phyloP scores from a whole-genome alignment of 2,113 vertebrate genomes.

The Barnardius zonarius region DNA sequence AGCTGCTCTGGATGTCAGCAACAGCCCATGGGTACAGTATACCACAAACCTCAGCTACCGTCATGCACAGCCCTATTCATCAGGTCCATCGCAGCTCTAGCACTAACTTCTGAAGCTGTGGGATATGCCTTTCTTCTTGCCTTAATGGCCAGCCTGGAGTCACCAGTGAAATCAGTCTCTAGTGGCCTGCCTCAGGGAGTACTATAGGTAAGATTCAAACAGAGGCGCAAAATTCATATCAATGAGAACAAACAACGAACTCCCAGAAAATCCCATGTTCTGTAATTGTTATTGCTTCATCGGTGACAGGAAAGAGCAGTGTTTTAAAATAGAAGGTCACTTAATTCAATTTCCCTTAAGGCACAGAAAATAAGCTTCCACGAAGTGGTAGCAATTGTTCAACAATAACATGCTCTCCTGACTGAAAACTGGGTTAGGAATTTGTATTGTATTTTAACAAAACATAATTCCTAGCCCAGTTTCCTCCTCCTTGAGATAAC shows the following conservation, averaged over 20 bases:
- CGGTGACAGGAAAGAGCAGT: constrained; percentile 41
- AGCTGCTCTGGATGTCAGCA: not conserved
- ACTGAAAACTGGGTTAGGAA: constrained; percentile 53
- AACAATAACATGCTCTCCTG: constrained; percentile 37
- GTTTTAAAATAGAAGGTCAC: constrained; percentile 57
- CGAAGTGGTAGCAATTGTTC: constrained; percentile 45
- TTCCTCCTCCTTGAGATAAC: not conserved
- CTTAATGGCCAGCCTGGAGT: not conserved
- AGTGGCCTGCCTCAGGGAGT: not conserved
- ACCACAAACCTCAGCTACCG: not conserved
- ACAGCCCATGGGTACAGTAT: not conserved
- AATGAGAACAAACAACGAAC: not conserved
- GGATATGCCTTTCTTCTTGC: not conserved
- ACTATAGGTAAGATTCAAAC: not conserved
- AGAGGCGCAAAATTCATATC: not conserved
- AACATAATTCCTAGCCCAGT: not conserved
- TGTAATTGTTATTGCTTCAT: constrained; percentile 52
- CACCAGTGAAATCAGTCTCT: not conserved
- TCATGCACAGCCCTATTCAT: not conserved
- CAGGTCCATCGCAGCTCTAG: not conserved
- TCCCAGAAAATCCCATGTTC: constrained; percentile 47
- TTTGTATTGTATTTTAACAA: constrained; percentile 49
- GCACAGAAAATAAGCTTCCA: constrained; percentile 48
- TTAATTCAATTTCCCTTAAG: constrained; percentile 53
- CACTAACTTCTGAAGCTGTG: not conserved